A percentile compares a stretch with the other conserved stretches of the same genome.
Evolutionary conservation across 64 coral and sea anemone genomes (phyloP).

Genomic region (Stichodactyla mertensii): DNA sequence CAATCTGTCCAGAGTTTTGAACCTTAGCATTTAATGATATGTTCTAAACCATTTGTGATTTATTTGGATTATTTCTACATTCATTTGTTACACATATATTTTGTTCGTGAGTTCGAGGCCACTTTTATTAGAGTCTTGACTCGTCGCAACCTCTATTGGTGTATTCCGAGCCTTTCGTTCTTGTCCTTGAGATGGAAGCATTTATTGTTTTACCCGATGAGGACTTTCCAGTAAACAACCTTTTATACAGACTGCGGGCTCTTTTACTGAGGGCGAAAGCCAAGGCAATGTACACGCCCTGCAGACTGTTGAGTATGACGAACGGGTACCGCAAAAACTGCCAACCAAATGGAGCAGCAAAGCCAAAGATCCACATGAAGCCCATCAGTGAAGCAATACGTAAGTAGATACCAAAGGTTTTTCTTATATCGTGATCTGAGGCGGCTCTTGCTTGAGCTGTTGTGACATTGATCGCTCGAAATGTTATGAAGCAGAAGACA

Average conservation of each 20-base stretch:
- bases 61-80: too few relatives aligned
- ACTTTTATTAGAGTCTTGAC: too few relatives aligned
- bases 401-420: slow-evolving; percentile 10
- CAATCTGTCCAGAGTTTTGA: too few relatives aligned
- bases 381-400: slow-evolving; percentile 36
- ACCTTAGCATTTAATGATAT: too few relatives aligned
- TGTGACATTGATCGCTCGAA: neutral
- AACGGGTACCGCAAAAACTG: neutral
- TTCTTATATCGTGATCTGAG: neutral
- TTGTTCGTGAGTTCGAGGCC: too few relatives aligned
- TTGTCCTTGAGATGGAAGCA: too few relatives aligned
- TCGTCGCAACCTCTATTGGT: too few relatives aligned
- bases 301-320: neutral
- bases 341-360: neutral
- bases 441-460: neutral
- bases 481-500: slow-evolving; percentile 23
- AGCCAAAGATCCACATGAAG: slow-evolving; percentile 44
- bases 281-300: slow-evolving; percentile 32
- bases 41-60: too few relatives aligned
- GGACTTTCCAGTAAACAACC: neutral
- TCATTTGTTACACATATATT: too few relatives aligned
- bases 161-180: too few relatives aligned
- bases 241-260: neutral
- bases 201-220: too few relatives aligned
- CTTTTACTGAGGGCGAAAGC: slow-evolving; percentile 26